phyloP scores from a whole-genome alignment of 2,797 vertebrate species.

The Harpagifer antarcticus region DNA sequence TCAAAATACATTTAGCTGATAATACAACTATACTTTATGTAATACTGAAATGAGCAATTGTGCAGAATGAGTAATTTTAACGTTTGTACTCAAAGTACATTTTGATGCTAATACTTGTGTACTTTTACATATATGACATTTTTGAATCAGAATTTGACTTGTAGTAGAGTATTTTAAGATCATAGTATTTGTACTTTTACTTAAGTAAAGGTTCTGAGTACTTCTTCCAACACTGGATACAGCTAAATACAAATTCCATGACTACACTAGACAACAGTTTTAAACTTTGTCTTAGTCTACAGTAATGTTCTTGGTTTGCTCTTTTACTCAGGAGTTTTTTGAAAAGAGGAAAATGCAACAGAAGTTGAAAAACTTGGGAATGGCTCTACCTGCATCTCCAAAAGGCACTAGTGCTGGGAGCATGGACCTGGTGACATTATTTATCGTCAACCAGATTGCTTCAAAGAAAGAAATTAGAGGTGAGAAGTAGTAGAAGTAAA shows the following conservation, averaged over 20 bases:
- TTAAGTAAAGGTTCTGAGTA: too few species aligned
- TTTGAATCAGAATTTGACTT: too few species aligned
- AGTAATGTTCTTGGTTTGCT: fast-evolving
- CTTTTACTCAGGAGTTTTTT: slow-evolving; percentile 80
- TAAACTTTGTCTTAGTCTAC: neutral
- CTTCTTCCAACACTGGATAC: slow-evolving; percentile 18
- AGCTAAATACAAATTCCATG: fast-evolving
- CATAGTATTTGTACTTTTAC: too few species aligned
- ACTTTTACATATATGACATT: too few species aligned
- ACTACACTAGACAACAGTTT: fast-evolving
- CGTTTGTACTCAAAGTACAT: too few species aligned
- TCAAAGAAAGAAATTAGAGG: slow-evolving; percentile 86
- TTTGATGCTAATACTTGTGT: too few species aligned
- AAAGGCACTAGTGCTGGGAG: slow-evolving; percentile 77
- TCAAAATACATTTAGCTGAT: too few species aligned
- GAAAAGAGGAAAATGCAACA: slow-evolving; percentile 82
- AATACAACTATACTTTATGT: too few species aligned
- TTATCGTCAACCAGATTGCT: slow-evolving; percentile 94
- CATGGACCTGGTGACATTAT: slow-evolving; percentile 92
- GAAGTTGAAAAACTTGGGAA: slow-evolving; percentile 58
- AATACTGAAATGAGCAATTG: too few species aligned
- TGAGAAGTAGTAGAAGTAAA: slow-evolving; percentile 71
- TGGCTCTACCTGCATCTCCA: slow-evolving; percentile 48
- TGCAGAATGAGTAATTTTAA: too few species aligned
- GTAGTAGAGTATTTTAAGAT: too few species aligned